These are phyloP conservation scores for Nannoperca australis DNA, from an alignment of 2,797 vertebrate species.

Conservation along the genomic window DNA sequence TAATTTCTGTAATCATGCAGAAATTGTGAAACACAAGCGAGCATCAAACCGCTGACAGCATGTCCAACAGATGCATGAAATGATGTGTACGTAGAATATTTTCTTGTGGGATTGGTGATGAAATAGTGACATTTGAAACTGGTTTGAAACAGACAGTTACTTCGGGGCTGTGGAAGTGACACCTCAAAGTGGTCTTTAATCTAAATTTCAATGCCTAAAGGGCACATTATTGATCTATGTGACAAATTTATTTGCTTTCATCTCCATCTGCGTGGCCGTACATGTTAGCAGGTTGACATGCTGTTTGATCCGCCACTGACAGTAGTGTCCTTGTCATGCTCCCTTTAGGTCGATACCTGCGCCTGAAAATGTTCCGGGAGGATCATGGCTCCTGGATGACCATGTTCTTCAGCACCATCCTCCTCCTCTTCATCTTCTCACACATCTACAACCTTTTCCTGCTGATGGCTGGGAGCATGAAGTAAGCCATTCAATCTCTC, in stretches of 20 bases:
- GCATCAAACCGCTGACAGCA: neutral
- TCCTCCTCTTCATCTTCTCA: slow-evolving; percentile 98
- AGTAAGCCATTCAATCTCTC: slow-evolving; percentile 84
- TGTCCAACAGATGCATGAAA: slow-evolving; percentile 7
- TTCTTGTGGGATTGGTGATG: slow-evolving; percentile 2
- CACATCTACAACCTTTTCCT: slow-evolving; percentile 96
- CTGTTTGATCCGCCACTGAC: slow-evolving; percentile 58
- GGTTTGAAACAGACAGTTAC: slow-evolving; percentile 43
- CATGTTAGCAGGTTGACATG: slow-evolving; percentile 45
- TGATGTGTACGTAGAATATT: neutral
- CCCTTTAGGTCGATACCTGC: slow-evolving; percentile 91
- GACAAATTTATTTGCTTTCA: slow-evolving; percentile 65
- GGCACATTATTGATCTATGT: slow-evolving; percentile 64
- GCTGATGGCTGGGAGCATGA: slow-evolving; percentile 93
- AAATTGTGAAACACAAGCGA: slow-evolving; percentile 50
- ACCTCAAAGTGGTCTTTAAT: slow-evolving; percentile 65
- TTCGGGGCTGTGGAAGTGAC: slow-evolving; percentile 31
- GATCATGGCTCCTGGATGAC: slow-evolving; percentile 99
- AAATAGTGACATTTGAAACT: slow-evolving; percentile 19
- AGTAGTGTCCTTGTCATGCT: slow-evolving; percentile 66
- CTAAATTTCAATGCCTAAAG: slow-evolving; percentile 64
- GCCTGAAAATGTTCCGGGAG: slow-evolving; percentile 97
- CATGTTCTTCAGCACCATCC: slow-evolving; percentile 98
- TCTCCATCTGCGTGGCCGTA: slow-evolving; percentile 41
- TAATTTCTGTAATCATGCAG: slow-evolving; percentile 63